Percentiles rank a stretch among this genome's conserved stretches.
Conservation (phyloP, 2,888 invertebrate species). For the Papilio protenor region DNA sequence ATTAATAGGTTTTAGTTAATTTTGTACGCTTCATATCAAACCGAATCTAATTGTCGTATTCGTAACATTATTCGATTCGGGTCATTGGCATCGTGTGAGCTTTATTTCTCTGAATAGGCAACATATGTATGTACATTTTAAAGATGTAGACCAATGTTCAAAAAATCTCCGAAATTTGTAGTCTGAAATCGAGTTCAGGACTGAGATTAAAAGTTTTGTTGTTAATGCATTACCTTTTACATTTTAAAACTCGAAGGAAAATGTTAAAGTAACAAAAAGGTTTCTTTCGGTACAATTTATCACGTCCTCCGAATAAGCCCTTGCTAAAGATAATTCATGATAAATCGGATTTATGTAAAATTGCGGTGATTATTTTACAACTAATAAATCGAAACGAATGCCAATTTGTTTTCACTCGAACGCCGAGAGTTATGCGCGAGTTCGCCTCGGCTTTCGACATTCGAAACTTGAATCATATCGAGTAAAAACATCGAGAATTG, state of each 20-base stretch:
- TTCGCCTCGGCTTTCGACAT: constrained; percentile 51
- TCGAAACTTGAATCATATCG: constrained; percentile 55
- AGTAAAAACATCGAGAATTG: constrained; percentile 52
- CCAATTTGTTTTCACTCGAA: constrained; percentile 58
- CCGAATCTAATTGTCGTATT: constrained; percentile 33
- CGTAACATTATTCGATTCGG: constrained; percentile 36
- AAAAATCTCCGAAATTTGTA: background rate
- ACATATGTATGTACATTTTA: background rate
- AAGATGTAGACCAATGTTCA: background rate
- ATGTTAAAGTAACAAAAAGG: constrained; percentile 28
- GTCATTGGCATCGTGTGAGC: constrained; percentile 40
- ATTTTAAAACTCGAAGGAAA: constrained; percentile 17
- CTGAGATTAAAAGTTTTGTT: background rate
- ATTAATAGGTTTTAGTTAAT: constrained; percentile 31
- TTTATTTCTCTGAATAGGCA: background rate
- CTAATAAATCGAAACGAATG: constrained; percentile 61
- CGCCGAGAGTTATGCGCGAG: constrained; percentile 44
- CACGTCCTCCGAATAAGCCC: constrained; percentile 38
- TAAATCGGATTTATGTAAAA: constrained; percentile 65
- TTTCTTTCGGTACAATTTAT: constrained; percentile 25
- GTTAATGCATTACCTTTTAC: background rate
- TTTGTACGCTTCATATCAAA: constrained; percentile 34
- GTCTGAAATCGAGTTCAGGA: background rate
- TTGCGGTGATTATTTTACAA: constrained; percentile 63
- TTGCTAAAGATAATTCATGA: constrained; percentile 63